A percentile compares a stretch with the other conserved stretches of the same genome.
Evolutionary conservation across 2,888 invertebrate species (phyloP).

Genomic region (Spisula solida): DNA sequence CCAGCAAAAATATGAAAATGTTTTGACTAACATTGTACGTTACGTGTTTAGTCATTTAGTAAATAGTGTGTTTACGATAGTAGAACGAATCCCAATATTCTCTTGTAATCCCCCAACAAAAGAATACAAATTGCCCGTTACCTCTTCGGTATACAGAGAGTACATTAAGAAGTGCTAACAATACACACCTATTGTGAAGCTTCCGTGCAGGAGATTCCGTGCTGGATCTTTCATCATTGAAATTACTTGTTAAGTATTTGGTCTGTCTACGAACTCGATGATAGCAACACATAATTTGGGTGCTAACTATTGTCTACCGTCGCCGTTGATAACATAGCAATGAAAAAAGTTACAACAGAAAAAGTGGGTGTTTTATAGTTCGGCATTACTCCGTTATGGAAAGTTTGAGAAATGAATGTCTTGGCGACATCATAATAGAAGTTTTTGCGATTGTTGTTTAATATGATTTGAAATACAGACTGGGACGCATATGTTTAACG

Average conservation of each 20-base stretch:
- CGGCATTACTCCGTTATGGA: too few species aligned
- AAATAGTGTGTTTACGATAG: too few species aligned
- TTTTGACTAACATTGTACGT: too few species aligned
- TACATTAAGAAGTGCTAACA: background rate
- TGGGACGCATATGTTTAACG: background rate
- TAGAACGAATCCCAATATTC: too few species aligned
- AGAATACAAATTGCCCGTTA: too few species aligned
- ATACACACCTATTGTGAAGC: background rate
- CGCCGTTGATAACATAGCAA: background rate
- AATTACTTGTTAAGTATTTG: background rate
- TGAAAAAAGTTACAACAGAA: background rate
- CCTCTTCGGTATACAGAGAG: background rate
- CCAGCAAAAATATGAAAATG: too few species aligned
- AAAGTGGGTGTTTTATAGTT: too few species aligned
- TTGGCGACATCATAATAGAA: too few species aligned
- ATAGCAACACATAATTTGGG: background rate
- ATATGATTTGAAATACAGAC: background rate
- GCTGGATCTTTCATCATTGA: background rate
- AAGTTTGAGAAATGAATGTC: too few species aligned
- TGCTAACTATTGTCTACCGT: conserved; percentile 6
- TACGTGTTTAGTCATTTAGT: too few species aligned
- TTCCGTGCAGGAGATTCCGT: background rate
- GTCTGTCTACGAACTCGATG: conserved; percentile 1
- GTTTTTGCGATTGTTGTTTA: background rate
- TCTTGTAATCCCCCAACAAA: too few species aligned